A percentile compares a stretch with the other conserved stretches of the same genome.
phyloP scores from a whole-genome alignment of 2,797 vertebrate species.

The Pygocentrus nattereri region DNA sequence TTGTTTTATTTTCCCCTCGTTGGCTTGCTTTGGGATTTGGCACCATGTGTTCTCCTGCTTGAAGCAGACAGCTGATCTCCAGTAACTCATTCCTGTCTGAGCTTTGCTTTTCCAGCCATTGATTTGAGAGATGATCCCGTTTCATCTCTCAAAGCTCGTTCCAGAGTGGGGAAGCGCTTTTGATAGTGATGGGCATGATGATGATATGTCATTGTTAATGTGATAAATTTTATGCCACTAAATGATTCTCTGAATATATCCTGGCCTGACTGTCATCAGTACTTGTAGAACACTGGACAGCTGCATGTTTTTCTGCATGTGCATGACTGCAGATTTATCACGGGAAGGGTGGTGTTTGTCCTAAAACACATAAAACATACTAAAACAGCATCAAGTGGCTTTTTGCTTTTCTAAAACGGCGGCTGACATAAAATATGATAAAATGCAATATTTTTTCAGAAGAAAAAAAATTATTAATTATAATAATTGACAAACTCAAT shows the following conservation, averaged over 20 bases:
- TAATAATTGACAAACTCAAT: no score
- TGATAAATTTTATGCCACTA: neutral
- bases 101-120: conserved; percentile 29
- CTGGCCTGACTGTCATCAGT: neutral
- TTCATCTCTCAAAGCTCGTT: conserved; percentile 24
- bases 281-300: neutral
- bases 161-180: neutral
- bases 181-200: neutral
- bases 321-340: no score
- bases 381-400: no score
- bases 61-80: conserved; percentile 18
- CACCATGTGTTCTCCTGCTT: conserved; percentile 6
- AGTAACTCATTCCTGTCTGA: neutral
- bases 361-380: no score
- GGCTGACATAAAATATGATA: no score
- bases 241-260: neutral
- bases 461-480: no score
- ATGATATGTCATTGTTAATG: conserved; percentile 18
- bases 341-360: no score
- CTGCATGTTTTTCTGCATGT: neutral
- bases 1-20: conserved; percentile 10
- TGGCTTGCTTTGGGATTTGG: conserved; percentile 17
- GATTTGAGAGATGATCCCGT: conserved; percentile 21
- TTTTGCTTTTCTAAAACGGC: no score
- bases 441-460: no score